phyloP scores from a whole-genome alignment of 1,140 invertebrate genomes.

The Trialeurodes vaporariorum region DNA sequence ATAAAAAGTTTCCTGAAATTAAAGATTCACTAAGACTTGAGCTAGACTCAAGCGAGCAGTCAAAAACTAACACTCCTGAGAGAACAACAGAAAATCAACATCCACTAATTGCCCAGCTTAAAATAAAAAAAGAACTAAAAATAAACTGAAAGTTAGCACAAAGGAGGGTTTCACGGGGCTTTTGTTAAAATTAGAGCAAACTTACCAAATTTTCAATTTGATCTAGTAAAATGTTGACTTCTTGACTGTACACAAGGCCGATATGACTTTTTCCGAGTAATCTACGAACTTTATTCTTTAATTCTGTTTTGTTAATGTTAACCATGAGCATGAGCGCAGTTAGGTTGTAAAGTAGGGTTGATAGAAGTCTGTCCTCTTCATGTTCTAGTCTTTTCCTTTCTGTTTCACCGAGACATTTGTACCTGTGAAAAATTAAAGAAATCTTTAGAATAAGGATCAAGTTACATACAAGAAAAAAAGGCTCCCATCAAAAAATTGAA shows the following conservation, averaged over 20 bases:
- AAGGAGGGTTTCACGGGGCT: too few relatives aligned
- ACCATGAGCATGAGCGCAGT: slow-evolving; percentile 95
- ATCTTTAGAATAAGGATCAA: slow-evolving; percentile 9
- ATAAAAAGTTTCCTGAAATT: too few relatives aligned
- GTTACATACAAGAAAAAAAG: background rate
- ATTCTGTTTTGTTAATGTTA: slow-evolving; percentile 70
- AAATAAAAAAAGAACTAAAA: too few relatives aligned
- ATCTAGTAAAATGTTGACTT: slow-evolving; percentile 92
- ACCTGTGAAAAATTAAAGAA: too few relatives aligned
- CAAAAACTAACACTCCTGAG: too few relatives aligned
- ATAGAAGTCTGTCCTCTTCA: slow-evolving; percentile 92
- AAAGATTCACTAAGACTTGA: background rate
- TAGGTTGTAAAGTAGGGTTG: slow-evolving; percentile 92
- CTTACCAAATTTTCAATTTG: slow-evolving; percentile 87
- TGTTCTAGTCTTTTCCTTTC: slow-evolving; percentile 93
- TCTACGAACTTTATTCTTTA: slow-evolving; percentile 84
- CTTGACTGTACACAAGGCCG: slow-evolving; percentile 91
- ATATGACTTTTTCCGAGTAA: slow-evolving; percentile 97
- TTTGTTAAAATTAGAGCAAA: too few relatives aligned
- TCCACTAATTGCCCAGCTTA: too few relatives aligned
- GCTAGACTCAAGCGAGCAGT: background rate
- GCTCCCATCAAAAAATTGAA: background rate
- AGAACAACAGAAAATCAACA: too few relatives aligned
- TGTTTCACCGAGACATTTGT: slow-evolving; percentile 83
- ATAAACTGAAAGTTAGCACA: too few relatives aligned